Base-by-base conservation (phyloP, 2,113 vertebrate genomes). In the Phainopepla nitens region DNA sequence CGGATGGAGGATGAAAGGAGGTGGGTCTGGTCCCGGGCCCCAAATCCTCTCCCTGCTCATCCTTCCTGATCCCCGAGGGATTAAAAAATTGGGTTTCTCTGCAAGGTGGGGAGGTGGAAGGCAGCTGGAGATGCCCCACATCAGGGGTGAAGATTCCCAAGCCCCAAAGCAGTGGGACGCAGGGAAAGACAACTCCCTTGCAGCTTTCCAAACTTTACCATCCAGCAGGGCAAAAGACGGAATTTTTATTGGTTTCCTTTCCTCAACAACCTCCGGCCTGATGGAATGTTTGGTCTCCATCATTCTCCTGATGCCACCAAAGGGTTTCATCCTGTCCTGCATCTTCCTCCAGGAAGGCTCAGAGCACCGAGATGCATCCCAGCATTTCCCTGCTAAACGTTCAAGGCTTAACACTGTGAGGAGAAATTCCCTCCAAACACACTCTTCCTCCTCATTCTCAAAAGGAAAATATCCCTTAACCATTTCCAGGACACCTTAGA, bases 51-150 rank as follows among this genome's bases (percentile, higher is more conserved):
- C 51, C 27, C 29, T 36, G 58, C 8, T 29, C 33, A 17, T 4
- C 0, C 2, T 6, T 70, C 35, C 35, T 8, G 19, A 44, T 5
- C 0, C 1, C 2, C 5, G 39, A 50, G 11, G 24, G 33, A 24
- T 82, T 61, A 25, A 75, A 50, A 71, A 64, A 36, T 3, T 4
- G 1, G 9, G 20, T 42, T 86, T 58, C 11, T 50, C 16, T 0
- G 0, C 4, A 28, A 18, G 7, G 5, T 65, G 50, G 0, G 11
- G 66, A 51, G 17, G 6, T 23, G n/a, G 22, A 51, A 92, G 21
- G 61, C 39, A 76, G 18, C 22, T 50, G 35, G 64, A 90, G 20
- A 54, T 15, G 56, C 18, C 15, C 6, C n/a, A 49, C 13, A 18
- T 22, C 13, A 16, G 3, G 7, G 5, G 4, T 27, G 50, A 60